Conservation (phyloP, 37 sponge, comb jelly and placozoan species). For the Hormiphora californensis region DNA sequence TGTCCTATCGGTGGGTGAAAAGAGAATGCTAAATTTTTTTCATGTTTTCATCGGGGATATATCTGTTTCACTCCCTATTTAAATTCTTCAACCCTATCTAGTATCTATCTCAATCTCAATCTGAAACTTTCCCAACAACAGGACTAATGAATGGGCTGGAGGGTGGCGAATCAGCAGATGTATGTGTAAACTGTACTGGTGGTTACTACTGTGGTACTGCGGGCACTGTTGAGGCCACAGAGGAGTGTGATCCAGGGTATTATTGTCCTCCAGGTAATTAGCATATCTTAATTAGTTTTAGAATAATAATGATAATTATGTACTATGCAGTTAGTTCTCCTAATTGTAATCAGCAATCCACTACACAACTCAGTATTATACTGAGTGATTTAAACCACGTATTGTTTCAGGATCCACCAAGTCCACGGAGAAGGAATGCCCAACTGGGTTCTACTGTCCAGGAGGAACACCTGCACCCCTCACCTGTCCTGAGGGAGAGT, state of each 20-base stretch:
- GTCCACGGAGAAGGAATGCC: constrained; percentile 15
- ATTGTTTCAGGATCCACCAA: constrained; percentile 48
- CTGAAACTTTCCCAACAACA: too few species aligned
- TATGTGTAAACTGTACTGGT: constrained; percentile 20
- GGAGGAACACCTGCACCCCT: constrained; percentile 28
- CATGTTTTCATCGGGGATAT: neutral
- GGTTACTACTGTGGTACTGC: constrained; percentile 50
- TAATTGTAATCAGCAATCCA: neutral
- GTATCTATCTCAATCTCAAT: neutral
- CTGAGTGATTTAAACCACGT: neutral
- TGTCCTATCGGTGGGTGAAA: neutral
- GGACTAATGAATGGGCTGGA: neutral
- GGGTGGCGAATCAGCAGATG: neutral
- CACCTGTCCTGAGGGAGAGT: constrained; percentile 33
- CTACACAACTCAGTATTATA: neutral
- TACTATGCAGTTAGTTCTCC: neutral
- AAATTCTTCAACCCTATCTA: neutral
- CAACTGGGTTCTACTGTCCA: constrained; percentile 48
- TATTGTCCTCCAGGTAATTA: constrained; percentile 53
- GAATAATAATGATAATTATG: neutral
- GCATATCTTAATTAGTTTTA: neutral
- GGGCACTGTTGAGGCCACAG: constrained; percentile 37
- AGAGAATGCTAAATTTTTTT: neutral
- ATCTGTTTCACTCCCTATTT: neutral
- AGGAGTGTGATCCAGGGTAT: constrained; percentile 52